phyloP scores from a whole-genome alignment of 64 coral and sea anemone genomes.

The Stichodactyla mertensii region DNA sequence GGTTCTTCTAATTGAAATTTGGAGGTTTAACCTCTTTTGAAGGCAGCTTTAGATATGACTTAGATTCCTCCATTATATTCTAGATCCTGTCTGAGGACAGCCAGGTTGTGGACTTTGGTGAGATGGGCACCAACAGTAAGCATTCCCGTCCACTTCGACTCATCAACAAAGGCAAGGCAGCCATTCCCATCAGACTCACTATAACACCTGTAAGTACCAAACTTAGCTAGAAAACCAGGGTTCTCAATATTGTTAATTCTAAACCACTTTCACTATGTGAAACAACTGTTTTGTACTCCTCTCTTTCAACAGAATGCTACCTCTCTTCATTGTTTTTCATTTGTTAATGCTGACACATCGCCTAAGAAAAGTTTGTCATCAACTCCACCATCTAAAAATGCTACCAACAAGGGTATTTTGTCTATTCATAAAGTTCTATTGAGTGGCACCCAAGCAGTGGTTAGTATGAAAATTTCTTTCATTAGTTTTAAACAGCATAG shows the following conservation, averaged over 20 bases:
- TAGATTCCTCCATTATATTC: not conserved
- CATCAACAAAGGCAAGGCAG: constrained; percentile 54
- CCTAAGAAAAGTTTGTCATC: constrained; percentile 36
- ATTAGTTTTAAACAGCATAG: too few species aligned
- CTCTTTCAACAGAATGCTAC: constrained; percentile 39
- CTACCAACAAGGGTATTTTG: constrained; percentile 14
- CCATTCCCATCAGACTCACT: constrained; percentile 51
- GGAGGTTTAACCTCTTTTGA: too few species aligned
- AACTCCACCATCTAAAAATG: constrained; percentile 14
- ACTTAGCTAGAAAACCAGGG: not conserved
- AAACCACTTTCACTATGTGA: not conserved
- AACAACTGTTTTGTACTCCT: not conserved
- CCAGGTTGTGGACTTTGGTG: constrained; percentile 58
- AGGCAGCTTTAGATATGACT: too few species aligned
- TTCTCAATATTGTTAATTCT: too few species aligned
- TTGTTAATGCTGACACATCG: constrained; percentile 63
- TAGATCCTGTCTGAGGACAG: constrained; percentile 62
- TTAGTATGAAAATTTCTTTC: not conserved
- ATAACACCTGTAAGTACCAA: constrained; percentile 57
- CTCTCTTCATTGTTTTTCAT: constrained; percentile 61
- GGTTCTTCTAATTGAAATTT: too few species aligned
- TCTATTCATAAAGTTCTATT: constrained; percentile 16
- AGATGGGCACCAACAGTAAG: constrained; percentile 51
- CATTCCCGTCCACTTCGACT: constrained; percentile 55
- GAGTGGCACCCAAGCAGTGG: not conserved